Conservation (phyloP, 2,797 vertebrate genomes). For the Anguilla pacifica region DNA sequence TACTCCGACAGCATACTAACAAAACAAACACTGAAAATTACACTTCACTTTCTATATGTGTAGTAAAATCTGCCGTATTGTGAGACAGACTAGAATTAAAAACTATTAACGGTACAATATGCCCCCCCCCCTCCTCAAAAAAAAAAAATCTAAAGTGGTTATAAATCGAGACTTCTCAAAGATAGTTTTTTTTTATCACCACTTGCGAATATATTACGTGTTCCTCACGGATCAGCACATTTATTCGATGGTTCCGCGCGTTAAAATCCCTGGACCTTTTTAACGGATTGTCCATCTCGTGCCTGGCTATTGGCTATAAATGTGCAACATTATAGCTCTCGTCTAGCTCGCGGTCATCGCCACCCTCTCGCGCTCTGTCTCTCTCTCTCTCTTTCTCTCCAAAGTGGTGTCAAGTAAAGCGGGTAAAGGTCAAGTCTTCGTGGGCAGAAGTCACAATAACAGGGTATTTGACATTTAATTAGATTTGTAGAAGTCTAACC, state of each 20-base stretch:
- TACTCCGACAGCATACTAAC: neutral
- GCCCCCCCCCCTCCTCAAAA: no score
- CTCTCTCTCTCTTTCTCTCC: constrained; percentile 37
- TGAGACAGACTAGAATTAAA: neutral
- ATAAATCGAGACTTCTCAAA: neutral
- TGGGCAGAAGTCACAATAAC: constrained; percentile 63
- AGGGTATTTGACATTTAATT: constrained; percentile 55
- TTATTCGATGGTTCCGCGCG: constrained; percentile 10
- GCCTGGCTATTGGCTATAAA: constrained; percentile 36
- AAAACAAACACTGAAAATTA: neutral
- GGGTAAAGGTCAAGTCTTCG: constrained; percentile 63
- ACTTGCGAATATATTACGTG: neutral
- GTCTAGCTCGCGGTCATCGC: neutral
- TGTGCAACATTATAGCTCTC: constrained; percentile 20
- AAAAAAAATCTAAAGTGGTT: neutral
- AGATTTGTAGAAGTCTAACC: constrained; percentile 48
- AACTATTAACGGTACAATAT: neutral
- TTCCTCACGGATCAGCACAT: constrained; percentile 31
- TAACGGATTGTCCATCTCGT: constrained; percentile 33
- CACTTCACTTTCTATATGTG: neutral
- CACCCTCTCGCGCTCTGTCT: constrained; percentile 7
- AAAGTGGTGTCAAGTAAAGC: constrained; percentile 69
- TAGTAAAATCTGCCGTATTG: neutral
- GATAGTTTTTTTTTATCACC: neutral
- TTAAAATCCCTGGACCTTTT: constrained; percentile 23